A percentile compares a stretch with the other conserved stretches of the same genome.
These are phyloP conservation scores for Chlorodrepanis virens DNA, from an alignment of 2,113 vertebrate genomes.

Conservation along the genomic window DNA sequence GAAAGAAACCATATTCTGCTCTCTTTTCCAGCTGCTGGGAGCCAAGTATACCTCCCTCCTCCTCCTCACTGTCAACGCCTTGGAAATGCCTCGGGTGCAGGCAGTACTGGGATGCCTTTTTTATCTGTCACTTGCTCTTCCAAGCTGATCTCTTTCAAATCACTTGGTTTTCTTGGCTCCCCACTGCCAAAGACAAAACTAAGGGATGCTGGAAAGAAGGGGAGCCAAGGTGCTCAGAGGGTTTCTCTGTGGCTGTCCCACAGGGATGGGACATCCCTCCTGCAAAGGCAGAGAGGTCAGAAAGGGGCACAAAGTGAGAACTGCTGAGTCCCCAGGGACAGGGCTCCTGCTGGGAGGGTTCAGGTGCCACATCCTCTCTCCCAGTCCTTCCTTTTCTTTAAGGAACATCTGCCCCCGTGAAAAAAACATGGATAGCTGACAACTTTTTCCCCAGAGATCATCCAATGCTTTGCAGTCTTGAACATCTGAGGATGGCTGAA, in stretches of 20 bases:
- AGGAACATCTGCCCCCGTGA: not conserved
- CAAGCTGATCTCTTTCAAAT: not conserved
- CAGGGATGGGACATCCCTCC: not conserved
- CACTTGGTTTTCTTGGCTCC: not conserved
- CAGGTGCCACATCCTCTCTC: not conserved
- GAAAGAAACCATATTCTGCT: not conserved
- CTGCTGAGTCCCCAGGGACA: not conserved
- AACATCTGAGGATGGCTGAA: not conserved
- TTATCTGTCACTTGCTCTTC: not conserved
- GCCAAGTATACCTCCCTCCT: conserved; percentile 33
- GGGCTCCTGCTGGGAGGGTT: not conserved
- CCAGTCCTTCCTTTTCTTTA: not conserved
- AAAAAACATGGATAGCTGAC: not conserved
- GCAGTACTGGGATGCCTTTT: not conserved
- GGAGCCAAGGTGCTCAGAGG: not conserved
- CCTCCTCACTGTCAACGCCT: conserved; percentile 45
- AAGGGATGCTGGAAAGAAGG: not conserved
- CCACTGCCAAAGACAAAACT: not conserved
- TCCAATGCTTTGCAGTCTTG: not conserved
- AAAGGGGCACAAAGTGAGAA: not conserved
- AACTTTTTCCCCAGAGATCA: not conserved
- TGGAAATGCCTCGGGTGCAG: not conserved
- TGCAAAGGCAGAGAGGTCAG: not conserved
- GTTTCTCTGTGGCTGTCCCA: not conserved
- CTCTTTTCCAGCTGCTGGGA: conserved; percentile 28